Percentiles rank a stretch among this genome's conserved stretches.
Conservation (phyloP, 2,888 invertebrate genomes). For the Tenthredo mesomela region DNA sequence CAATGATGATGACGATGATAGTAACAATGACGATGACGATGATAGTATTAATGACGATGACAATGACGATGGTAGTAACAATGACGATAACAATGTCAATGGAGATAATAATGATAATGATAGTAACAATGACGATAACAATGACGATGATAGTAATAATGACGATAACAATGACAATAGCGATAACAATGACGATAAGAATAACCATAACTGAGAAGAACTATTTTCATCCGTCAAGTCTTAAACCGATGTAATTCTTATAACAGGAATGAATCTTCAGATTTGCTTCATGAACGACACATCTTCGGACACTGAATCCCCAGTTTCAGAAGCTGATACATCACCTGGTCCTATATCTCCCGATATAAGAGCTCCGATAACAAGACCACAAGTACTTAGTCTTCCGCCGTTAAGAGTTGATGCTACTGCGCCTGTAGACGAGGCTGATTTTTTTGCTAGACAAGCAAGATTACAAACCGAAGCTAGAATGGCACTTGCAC, state of each 20-base stretch:
- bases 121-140: slow-evolving; percentile 66
- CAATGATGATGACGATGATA: background rate
- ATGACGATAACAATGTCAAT: no score
- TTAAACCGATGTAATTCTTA: background rate
- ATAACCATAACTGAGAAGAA: background rate
- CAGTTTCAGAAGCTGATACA: slow-evolving; percentile 85
- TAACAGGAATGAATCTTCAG: slow-evolving; percentile 93
- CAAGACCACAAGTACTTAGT: slow-evolving; percentile 72
- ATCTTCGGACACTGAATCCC: slow-evolving; percentile 90
- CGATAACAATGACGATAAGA: no score
- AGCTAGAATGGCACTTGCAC: slow-evolving; percentile 91
- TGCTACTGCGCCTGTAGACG: slow-evolving; percentile 54
- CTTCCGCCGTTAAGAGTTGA: slow-evolving; percentile 73
- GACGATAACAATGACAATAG: no score
- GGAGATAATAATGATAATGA: slow-evolving; percentile 77
- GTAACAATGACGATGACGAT: no score
- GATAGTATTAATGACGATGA: background rate
- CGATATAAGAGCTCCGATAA: slow-evolving; percentile 59
- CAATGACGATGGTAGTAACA: background rate
- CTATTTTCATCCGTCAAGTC: background rate
- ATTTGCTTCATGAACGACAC: slow-evolving; percentile 98
- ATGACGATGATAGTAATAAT: background rate
- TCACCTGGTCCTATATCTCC: slow-evolving; percentile 63
- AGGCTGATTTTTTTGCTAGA: slow-evolving; percentile 78
- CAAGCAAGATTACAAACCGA: slow-evolving; percentile 91